phyloP scores from a whole-genome alignment of 2,797 vertebrate genomes.

The Gymnocypris eckloni region DNA sequence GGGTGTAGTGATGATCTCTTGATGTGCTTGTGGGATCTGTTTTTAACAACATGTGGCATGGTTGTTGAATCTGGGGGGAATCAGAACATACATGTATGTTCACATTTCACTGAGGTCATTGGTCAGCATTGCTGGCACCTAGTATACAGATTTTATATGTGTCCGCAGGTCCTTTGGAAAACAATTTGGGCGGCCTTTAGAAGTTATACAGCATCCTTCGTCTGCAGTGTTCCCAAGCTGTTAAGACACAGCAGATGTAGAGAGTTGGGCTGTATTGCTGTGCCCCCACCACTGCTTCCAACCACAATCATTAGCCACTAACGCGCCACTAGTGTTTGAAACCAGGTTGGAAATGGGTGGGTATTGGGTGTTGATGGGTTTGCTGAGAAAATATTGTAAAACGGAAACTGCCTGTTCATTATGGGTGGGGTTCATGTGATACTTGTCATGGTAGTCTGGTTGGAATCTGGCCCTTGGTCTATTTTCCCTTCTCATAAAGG shows the following conservation, averaged over 20 bases:
- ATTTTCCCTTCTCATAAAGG: conserved; percentile 43
- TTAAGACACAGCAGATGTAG: conserved; percentile 60
- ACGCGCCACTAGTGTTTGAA: conserved; percentile 28
- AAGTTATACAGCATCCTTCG: conserved; percentile 54
- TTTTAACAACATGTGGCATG: conserved; percentile 52
- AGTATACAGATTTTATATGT: conserved; percentile 63
- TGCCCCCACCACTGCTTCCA: conserved; percentile 11
- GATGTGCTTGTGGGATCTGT: conserved; percentile 45
- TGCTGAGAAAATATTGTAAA: conserved; percentile 54
- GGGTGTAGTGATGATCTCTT: conserved; percentile 50
- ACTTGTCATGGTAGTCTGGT: conserved; percentile 45
- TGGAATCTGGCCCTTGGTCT: conserved; percentile 39
- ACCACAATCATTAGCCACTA: conserved; percentile 37
- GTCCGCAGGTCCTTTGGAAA: conserved; percentile 53
- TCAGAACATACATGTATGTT: conserved; percentile 47
- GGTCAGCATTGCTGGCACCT: conserved; percentile 60
- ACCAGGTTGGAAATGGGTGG: conserved; percentile 24
- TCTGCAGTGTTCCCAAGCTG: conserved; percentile 53
- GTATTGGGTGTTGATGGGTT: conserved; percentile 43
- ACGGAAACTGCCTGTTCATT: conserved; percentile 49
- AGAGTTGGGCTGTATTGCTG: conserved; percentile 20
- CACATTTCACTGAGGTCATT: conserved; percentile 58
- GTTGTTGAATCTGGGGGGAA: conserved; percentile 46
- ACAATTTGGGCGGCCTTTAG: conserved; percentile 45
- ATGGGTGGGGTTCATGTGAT: conserved; percentile 47